Conservation (phyloP, 2,888 invertebrate genomes). For the Fragum fragum region DNA sequence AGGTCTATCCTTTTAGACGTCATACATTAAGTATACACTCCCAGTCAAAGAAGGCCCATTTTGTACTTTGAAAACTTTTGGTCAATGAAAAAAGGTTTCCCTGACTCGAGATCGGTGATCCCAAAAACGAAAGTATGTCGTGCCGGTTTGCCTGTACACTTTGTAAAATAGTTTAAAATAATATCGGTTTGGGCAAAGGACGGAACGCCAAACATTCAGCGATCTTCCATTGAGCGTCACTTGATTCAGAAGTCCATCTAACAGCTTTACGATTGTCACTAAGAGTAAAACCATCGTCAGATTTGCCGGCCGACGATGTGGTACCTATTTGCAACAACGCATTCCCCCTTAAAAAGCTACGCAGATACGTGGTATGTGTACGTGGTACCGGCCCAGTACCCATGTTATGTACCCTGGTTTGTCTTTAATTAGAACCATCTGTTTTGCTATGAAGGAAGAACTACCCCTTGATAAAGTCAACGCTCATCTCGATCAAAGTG, state of each 20-base stretch:
- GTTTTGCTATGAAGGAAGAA: slow-evolving; percentile 40
- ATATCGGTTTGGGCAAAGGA: neutral
- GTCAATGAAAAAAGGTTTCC: neutral
- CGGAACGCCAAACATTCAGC: neutral
- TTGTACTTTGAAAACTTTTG: neutral
- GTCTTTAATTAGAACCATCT: slow-evolving; percentile 40
- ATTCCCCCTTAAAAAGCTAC: too few relatives aligned
- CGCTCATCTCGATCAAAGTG: slow-evolving; percentile 43
- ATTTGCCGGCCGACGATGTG: neutral
- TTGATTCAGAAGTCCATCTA: neutral
- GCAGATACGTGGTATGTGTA: too few relatives aligned
- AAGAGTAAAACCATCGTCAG: neutral
- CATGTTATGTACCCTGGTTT: neutral
- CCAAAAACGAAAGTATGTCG: neutral
- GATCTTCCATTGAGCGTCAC: neutral
- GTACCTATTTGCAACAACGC: too few relatives aligned
- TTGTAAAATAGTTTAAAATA: neutral
- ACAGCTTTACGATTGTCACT: neutral
- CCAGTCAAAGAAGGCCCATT: neutral
- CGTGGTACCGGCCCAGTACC: too few relatives aligned
- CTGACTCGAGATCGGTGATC: neutral
- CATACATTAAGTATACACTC: neutral
- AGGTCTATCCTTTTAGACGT: neutral
- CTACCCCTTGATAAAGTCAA: slow-evolving; percentile 48
- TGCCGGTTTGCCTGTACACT: neutral